These are phyloP conservation scores for Mnemiopsis leidyi DNA, from an alignment of 37 sponge, comb jelly and placozoan genomes.

Conservation along the genomic window DNA sequence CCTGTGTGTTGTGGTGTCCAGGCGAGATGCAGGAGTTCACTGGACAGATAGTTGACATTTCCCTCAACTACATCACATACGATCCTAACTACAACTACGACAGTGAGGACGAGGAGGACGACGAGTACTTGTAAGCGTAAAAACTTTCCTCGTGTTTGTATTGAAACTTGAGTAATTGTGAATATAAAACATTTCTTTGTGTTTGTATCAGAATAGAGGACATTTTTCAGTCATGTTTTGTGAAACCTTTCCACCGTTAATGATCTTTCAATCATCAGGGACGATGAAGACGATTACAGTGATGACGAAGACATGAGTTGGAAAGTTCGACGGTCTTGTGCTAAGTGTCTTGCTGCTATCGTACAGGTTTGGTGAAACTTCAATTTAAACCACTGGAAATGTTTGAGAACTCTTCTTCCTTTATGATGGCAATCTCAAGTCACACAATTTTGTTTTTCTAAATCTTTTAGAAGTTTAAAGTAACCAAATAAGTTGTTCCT, in stretches of 20 bases:
- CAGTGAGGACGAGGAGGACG: slow-evolving; percentile 75
- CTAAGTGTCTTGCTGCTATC: slow-evolving; percentile 52
- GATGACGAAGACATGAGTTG: slow-evolving; percentile 99
- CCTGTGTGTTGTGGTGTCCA: slow-evolving; percentile 82
- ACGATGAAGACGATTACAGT: slow-evolving; percentile 94
- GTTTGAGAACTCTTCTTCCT: no score
- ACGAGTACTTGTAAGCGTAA: slow-evolving; percentile 47
- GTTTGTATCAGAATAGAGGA: no score
- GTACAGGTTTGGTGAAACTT: slow-evolving; percentile 11
- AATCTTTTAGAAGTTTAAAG: no score
- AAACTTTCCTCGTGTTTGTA: neutral
- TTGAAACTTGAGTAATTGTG: no score
- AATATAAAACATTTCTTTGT: no score
- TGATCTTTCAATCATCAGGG: no score
- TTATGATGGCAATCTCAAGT: no score
- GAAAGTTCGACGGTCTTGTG: slow-evolving; percentile 76
- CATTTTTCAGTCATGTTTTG: no score
- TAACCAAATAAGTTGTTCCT: no score
- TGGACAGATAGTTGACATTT: slow-evolving; percentile 78
- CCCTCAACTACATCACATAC: slow-evolving; percentile 80
- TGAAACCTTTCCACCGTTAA: no score
- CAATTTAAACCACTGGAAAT: no score
- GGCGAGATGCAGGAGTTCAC: slow-evolving; percentile 87
- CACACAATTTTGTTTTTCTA: slow-evolving; percentile 83
- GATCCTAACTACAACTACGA: slow-evolving; percentile 99